phyloP scores from a whole-genome alignment of 1,140 invertebrate genomes.

The Uloborus diversus region DNA sequence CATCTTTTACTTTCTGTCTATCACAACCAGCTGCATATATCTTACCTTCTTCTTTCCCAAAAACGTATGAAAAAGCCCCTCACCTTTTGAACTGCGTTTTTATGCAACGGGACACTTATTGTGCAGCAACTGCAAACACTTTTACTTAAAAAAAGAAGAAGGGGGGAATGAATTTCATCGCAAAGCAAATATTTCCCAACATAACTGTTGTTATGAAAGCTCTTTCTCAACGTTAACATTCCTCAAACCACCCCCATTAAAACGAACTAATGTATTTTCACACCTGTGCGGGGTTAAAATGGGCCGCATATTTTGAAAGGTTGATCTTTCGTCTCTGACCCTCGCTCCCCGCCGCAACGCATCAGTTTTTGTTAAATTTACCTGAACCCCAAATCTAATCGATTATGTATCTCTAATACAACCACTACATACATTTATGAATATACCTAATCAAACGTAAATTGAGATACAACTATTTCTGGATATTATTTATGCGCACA shows the following conservation, averaged over 20 bases:
- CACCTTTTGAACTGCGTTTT: too few relatives aligned
- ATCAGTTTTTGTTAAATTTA: neutral
- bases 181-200: constrained; percentile 48
- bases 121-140: too few relatives aligned
- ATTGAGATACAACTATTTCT: neutral
- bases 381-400: neutral
- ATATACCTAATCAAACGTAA: fast-evolving
- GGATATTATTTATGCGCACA: neutral
- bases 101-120: too few relatives aligned
- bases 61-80: too few relatives aligned
- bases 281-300: constrained; percentile 37
- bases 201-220: neutral
- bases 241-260: constrained; percentile 44
- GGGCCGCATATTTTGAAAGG: constrained; percentile 24
- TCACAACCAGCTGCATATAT: too few relatives aligned
- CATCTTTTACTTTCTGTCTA: too few relatives aligned
- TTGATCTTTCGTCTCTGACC: neutral
- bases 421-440: neutral
- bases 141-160: too few relatives aligned
- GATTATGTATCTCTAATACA: neutral
- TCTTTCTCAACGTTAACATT: constrained; percentile 38
- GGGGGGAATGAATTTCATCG: too few relatives aligned
- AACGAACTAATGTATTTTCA: constrained; percentile 47
- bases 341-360: neutral
- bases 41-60: too few relatives aligned